phyloP scores from a whole-genome alignment of 2,888 invertebrate genomes.

The Ceramica pisi region DNA sequence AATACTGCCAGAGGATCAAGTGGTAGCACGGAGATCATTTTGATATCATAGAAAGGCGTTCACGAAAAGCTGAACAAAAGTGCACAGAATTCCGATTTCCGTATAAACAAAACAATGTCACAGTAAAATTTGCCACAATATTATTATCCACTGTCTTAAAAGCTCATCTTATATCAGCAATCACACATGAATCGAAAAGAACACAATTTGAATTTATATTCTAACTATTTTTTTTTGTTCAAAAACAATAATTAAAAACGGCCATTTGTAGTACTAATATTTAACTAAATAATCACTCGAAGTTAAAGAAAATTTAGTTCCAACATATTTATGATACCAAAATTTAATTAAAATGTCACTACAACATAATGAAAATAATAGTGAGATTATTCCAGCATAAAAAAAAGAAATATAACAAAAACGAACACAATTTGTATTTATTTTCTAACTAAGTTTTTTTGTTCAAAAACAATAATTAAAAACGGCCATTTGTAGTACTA shows the following conservation, averaged over 20 bases:
- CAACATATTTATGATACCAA: background rate
- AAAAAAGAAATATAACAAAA: no score
- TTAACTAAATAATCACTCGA: constrained; percentile 21
- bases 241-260: background rate
- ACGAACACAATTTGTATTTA: no score
- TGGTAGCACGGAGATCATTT: background rate
- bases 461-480: constrained; percentile 4
- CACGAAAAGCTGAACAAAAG: background rate
- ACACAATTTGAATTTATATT: background rate
- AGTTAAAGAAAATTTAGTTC: background rate
- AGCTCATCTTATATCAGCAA: background rate
- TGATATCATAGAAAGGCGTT: background rate
- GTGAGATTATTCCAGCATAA: background rate
- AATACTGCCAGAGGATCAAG: background rate
- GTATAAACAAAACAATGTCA: background rate
- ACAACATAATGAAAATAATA: background rate
- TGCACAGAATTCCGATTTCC: background rate
- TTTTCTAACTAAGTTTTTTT: background rate
- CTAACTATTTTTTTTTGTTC: background rate
- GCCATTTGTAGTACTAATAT: background rate
- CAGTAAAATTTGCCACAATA: background rate
- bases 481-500: background rate
- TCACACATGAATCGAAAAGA: background rate
- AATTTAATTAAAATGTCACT: constrained; percentile 3
- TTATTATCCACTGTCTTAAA: background rate